These are phyloP conservation scores for Lepus townsendii DNA, from an alignment of 2,797 vertebrate species.

Conservation along the genomic window DNA sequence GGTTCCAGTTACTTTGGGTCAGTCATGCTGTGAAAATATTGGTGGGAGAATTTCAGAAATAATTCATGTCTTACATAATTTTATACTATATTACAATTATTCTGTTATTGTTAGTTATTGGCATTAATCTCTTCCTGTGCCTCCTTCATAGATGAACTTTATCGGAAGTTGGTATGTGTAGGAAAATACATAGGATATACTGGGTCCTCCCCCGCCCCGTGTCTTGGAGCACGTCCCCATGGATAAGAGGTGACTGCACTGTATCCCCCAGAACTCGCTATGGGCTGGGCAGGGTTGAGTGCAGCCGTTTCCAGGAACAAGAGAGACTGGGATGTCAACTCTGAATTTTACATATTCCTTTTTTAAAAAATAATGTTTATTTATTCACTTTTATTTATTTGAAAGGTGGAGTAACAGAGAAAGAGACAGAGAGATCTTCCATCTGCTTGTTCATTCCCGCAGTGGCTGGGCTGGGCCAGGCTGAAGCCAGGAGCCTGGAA, in stretches of 20 bases:
- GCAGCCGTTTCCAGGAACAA: neutral
- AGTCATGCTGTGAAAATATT: neutral
- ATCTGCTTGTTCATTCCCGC: too few relatives aligned
- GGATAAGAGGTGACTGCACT: neutral
- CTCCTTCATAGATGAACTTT: neutral
- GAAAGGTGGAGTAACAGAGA: too few relatives aligned
- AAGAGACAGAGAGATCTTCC: too few relatives aligned
- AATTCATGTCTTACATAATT: neutral
- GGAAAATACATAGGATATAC: neutral
- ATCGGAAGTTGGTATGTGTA: neutral
- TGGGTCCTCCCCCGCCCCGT: too few relatives aligned
- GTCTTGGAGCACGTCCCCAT: neutral
- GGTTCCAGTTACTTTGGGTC: neutral
- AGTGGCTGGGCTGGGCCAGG: too few relatives aligned
- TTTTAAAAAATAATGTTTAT: too few relatives aligned
- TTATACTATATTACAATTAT: neutral
- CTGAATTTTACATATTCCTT: constrained; percentile 26
- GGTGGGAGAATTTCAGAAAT: neutral
- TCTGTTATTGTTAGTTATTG: neutral
- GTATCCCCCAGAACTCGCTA: neutral
- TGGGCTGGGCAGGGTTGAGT: neutral
- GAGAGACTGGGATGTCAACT: constrained; percentile 1
- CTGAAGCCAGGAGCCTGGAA: too few relatives aligned
- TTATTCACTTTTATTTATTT: too few relatives aligned
- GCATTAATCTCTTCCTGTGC: neutral